phyloP scores from a whole-genome alignment of 2,888 invertebrate species.

The Plebejus anna region DNA sequence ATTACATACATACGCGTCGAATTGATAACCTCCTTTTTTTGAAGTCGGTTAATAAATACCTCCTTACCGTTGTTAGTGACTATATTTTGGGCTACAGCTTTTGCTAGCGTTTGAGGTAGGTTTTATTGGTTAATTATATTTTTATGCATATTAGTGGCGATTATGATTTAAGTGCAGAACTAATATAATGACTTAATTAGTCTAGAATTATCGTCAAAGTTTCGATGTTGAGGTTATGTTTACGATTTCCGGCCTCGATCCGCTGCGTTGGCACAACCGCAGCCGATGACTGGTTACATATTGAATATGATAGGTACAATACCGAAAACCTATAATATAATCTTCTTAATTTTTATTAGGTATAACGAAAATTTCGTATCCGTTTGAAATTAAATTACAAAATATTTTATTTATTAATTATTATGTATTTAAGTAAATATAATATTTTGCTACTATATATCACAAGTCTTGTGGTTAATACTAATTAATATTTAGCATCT shows the following conservation, averaged over 20 bases:
- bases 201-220: background rate
- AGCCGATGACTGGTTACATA: background rate
- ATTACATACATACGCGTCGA: no score
- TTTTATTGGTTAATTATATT: background rate
- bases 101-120: background rate
- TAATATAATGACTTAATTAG: background rate
- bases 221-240: background rate
- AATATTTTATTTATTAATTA: no score
- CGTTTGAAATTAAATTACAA: no score
- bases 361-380: no score
- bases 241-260: slow-evolving; percentile 2
- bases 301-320: background rate
- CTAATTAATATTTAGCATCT: background rate
- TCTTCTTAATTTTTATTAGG: no score
- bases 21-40: no score
- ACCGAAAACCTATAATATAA: background rate
- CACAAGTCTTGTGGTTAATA: background rate
- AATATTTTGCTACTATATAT: background rate
- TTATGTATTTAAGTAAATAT: no score
- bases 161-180: background rate
- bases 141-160: background rate
- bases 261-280: background rate
- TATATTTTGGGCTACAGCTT: background rate
- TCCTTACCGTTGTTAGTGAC: background rate
- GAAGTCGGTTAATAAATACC: background rate